Base-by-base conservation (phyloP, 2,113 vertebrate species). In the Mohoua ochrocephala region DNA sequence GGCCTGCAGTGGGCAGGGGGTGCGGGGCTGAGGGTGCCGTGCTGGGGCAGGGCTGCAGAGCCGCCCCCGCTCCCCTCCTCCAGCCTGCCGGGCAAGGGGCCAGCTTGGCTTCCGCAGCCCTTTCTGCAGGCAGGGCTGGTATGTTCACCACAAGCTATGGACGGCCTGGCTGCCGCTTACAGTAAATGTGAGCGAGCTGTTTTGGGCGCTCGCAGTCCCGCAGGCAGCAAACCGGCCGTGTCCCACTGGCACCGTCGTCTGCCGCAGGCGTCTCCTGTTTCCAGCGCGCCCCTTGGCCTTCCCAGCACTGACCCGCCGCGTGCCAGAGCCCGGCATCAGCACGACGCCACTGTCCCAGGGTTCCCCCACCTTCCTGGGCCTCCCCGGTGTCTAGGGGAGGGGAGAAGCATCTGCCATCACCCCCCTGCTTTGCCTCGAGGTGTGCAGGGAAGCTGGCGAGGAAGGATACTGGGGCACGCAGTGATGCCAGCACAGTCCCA, bases 71-170 rank as follows among this genome's bases (percentile, higher is more conserved):
- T 74, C 54, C 53, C 23, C 59, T 87, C 83, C 76, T 78, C 87
- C 84, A 74, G 74, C 50, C 64, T 16, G 42, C 87, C 1, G 30
- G 96, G 96, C 93, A 73, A 37, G 54, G 47, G 57, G 93, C 97
- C 97, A 96, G 87, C 81, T 84, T 86, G 86, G 95, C 94, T 96
- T 84, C 91, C 41, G 1, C 50, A 4, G 60, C 69, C 44, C 86
- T 61, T 89, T 76, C 89, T 94, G 92, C 82, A 95, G 70, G 93
- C 95, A 84, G 91, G 73, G 87, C 88, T 95, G 95, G 70, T 88
- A 73, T 82, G 92, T 92, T 96, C 93, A 49, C 93, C 92, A 69
- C 84, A 44, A 81, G 90, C 88, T 78, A 67, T 28, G 90, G 88
- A 67, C 23, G 73, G 71, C 88, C 96, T 39, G 44, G 93, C 95